Percentiles rank a stretch among this genome's conserved stretches.
These are phyloP conservation scores for Carettochelys insculpta DNA, from an alignment of 2,113 vertebrate genomes.

Conservation along the genomic window DNA sequence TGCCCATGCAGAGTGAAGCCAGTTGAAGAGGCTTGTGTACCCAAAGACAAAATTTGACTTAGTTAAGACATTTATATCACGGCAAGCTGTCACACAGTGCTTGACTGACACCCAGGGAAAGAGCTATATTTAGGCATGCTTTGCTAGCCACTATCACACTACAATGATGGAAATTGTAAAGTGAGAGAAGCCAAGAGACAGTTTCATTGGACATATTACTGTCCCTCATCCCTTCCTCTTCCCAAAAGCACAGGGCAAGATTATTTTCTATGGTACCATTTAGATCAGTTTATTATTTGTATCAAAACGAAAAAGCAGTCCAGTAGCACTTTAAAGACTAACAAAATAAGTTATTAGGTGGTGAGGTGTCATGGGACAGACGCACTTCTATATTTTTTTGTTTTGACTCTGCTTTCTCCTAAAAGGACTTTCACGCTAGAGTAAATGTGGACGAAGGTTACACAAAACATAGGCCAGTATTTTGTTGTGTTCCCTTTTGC, in stretches of 20 bases:
- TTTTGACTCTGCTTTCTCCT: background rate
- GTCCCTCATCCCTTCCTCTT: background rate
- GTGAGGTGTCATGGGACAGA: no score
- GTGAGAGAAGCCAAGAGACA: background rate
- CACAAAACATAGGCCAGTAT: conserved; percentile 54
- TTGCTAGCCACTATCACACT: background rate
- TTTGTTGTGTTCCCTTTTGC: conserved; percentile 46
- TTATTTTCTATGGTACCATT: conserved; percentile 26
- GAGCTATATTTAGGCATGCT: background rate
- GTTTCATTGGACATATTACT: background rate
- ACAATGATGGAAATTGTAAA: background rate
- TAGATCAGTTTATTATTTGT: conserved; percentile 11
- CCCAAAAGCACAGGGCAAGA: background rate
- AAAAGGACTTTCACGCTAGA: conserved; percentile 30
- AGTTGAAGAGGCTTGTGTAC: background rate
- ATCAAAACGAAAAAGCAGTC: no score
- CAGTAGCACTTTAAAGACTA: no score
- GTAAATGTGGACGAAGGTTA: conserved; percentile 46
- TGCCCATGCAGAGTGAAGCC: background rate
- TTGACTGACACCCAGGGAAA: background rate
- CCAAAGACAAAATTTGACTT: background rate
- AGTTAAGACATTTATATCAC: background rate
- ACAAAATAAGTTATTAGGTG: no score
- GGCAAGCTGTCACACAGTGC: background rate
- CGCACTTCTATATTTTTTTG: background rate